phyloP scores from a whole-genome alignment of 2,888 invertebrate species.

The Anthophora plumipes region DNA sequence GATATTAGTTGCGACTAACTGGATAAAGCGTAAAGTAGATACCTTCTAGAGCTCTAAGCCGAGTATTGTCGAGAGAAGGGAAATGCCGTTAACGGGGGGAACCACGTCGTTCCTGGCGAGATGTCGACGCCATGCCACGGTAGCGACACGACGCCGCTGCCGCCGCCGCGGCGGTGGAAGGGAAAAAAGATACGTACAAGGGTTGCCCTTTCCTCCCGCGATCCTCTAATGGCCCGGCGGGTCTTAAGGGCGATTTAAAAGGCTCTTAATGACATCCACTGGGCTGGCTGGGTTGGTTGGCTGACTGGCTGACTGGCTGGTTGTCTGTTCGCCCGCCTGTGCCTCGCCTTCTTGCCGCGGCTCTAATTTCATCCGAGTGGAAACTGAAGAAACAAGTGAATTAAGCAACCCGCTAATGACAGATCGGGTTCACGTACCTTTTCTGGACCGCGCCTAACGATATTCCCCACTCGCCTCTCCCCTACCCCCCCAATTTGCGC shows the following conservation, averaged over 20 bases:
- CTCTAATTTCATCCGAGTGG: constrained; percentile 82
- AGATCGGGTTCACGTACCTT: constrained; percentile 77
- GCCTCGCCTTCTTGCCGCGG: constrained; percentile 63
- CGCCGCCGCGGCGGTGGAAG: constrained; percentile 50
- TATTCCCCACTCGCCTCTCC: too few species aligned
- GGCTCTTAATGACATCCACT: constrained; percentile 84
- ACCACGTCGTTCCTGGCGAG: constrained; percentile 49
- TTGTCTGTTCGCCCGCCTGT: constrained; percentile 28
- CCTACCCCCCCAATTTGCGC: constrained; percentile 68
- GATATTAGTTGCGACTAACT: constrained; percentile 77
- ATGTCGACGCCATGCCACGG: constrained; percentile 38
- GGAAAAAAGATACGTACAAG: constrained; percentile 79
- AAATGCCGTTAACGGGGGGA: constrained; percentile 75
- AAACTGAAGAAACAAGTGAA: constrained; percentile 85
- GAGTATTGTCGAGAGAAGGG: constrained; percentile 67
- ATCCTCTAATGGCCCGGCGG: constrained; percentile 81
- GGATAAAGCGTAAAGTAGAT: constrained; percentile 79
- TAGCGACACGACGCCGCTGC: constrained; percentile 33
- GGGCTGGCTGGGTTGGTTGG: constrained; percentile 56
- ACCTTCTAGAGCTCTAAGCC: constrained; percentile 57
- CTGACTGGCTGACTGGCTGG: constrained; percentile 38
- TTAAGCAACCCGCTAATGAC: constrained; percentile 82
- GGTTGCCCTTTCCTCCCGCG: constrained; percentile 80
- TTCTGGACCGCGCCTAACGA: constrained; percentile 56
- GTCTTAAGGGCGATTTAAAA: constrained; percentile 84